Evolutionary conservation across 2,113 vertebrate species (phyloP), one percentile per base, ranked within the genome.

Genomic region (Pyrgilauda ruficollis): DNA sequence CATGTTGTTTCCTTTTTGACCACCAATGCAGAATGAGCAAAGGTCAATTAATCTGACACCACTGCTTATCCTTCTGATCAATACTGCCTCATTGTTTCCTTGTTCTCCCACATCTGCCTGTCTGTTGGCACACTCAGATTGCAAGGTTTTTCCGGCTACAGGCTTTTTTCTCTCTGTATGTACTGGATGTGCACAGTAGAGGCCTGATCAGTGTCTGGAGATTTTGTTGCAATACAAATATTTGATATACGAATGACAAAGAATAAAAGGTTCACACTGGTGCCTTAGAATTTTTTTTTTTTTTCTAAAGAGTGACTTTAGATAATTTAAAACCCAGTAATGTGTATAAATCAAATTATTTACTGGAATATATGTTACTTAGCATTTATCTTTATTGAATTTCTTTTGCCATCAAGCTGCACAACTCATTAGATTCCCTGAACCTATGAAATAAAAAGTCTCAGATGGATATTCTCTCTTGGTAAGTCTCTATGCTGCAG

Each of bases 31-130:
- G 80, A 89, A 74, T 84, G 88, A 81, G 64, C 88, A 93, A 92
- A 97, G 94, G 93, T 96, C 94, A 95, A 89, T 96, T 96, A 94
- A 95, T 68, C 79, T 89, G 90, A 96, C 90, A 96, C 93, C 59
- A 37, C 64, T 94, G 93, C 87, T 96, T 96, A 90, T 74, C 63
- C 64, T 94, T 70, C 67, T 24, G 7, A 94, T 88, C 94, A 78
- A 96, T 96, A 96, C 47, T 94, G 64, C 66, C 61, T 89, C 52
- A 81, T 89, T 95, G 85, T 90, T 96, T 92, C 76, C 94, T 78
- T 94, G 88, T 86, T 77, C 83, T 62, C 33, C 26, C 39, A 67
- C 90, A 95, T 90, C 68, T 93, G 89, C 75, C 50, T 83, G 19
- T 37, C 79, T 90, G 62, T 74, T 67, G 33, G 81, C 63, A 53